These are phyloP conservation scores for Stegodyphus dumicola DNA, from an alignment of 1,140 invertebrate genomes.

Conservation along the genomic window DNA sequence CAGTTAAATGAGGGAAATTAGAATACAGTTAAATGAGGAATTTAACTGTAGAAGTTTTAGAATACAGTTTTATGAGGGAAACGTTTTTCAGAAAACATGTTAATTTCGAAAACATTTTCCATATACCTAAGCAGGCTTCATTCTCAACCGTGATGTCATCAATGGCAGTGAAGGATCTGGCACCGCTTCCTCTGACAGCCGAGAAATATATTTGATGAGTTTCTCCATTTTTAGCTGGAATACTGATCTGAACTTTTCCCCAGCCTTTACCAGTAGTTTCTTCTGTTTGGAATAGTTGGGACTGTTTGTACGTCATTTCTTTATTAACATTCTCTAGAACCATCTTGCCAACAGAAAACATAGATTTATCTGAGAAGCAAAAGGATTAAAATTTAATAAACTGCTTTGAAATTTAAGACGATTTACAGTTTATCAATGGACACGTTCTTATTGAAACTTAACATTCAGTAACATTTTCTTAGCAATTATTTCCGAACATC, in stretches of 20 bases:
- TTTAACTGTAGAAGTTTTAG: too few relatives aligned
- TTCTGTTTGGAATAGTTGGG: neutral
- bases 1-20: too few relatives aligned
- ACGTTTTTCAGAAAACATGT: too few relatives aligned
- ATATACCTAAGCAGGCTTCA: constrained; percentile 17
- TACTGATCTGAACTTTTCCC: neutral
- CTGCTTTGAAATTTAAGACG: neutral
- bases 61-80: too few relatives aligned
- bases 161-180: constrained; percentile 36
- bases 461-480: too few relatives aligned
- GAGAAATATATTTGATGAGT: constrained; percentile 30
- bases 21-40: too few relatives aligned
- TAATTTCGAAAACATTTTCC: too few relatives aligned
- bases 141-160: constrained; percentile 35
- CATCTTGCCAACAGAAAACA: constrained; percentile 17
- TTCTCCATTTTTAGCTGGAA: neutral
- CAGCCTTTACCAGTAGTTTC: constrained; percentile 12
- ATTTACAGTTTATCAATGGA: neutral
- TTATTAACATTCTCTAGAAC: constrained; percentile 5
- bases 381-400: neutral
- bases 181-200: constrained; percentile 1
- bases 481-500: too few relatives aligned
- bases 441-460: neutral
- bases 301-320: constrained; percentile 15
- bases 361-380: neutral